Evolutionary conservation across 1,140 invertebrate genomes (phyloP), one percentile per base, ranked within the genome.

Genomic region (Eriosoma lanigerum): DNA sequence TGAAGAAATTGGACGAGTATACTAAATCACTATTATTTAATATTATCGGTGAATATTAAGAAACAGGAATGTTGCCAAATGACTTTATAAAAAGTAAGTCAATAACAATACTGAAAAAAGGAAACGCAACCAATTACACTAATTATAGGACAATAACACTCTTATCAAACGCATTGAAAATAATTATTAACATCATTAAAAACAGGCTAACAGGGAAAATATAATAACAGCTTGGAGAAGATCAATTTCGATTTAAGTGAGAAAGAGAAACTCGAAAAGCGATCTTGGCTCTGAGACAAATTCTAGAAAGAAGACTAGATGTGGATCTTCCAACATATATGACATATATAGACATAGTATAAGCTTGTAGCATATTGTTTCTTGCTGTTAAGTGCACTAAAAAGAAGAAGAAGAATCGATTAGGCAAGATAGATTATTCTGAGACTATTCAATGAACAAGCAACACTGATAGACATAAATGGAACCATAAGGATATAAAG

Each of bases 71-170:
- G 24, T 58, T 58, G 56, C 56, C 56, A 58, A 29, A 58, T 9
- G 24, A 26, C 56, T 26, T 56, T 24, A 56, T 54, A 54, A 72
- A 72, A 21, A 72, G 44, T 72, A 50, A 72, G 68, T 50, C n/a
- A 24, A 72, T 72, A 72, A 72, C 68, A 50, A 72, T 72, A 50
- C 50, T n/a, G 24, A 72, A 72, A n/a, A 72, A 72, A 72, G 32
- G 44, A 48, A 72, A 72, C n/a, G n/a, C 68, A 24, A 72, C 13
- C 26, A 52, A 50, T 15, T 72, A 15, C n/a, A 50, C 46, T 26
- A 72, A 50, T 26, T 72, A 72, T 21, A 72, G 68, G 50, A 50
- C 68, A 48, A 72, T 72, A 19, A 44, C 70, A 19, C 19, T 68
- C 1, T 46, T n/a, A 58, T 58, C 54, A n/a, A 8, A 66, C 38